Percentiles rank a stretch among this genome's conserved stretches.
Evolutionary conservation across 1,140 invertebrate genomes (phyloP).

Genomic region (Neoseiulus cucumeris): DNA sequence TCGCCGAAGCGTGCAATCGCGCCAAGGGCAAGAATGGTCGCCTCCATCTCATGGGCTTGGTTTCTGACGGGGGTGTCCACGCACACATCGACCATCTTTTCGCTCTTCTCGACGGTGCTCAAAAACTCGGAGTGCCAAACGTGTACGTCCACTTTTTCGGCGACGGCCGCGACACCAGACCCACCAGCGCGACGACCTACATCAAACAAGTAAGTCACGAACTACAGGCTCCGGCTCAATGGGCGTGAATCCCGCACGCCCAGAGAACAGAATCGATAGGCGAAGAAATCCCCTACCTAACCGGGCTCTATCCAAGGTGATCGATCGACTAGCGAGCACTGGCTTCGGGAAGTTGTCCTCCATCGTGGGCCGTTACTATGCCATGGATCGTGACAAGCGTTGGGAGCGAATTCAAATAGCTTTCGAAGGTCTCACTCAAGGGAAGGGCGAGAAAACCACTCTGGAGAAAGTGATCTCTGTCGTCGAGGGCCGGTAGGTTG

Average conservation of each 20-base stretch:
- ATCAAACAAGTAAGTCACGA: conserved; percentile 20
- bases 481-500: conserved; percentile 18
- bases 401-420: conserved; percentile 31
- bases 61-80: conserved; percentile 34
- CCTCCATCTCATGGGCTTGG: conserved; percentile 29
- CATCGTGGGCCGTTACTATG: conserved; percentile 34
- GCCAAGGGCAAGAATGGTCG: conserved; percentile 25
- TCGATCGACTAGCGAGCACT: conserved; percentile 16
- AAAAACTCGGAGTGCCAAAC: conserved; percentile 28
- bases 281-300: too few species aligned
- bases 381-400: conserved; percentile 34
- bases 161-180: conserved; percentile 32
- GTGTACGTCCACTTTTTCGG: conserved; percentile 31
- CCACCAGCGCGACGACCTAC: conserved; percentile 26
- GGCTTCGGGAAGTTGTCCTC: conserved; percentile 29
- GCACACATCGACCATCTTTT: conserved; percentile 33
- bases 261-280: conserved; percentile 12
- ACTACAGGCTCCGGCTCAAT: too few species aligned
- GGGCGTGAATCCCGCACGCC: too few species aligned
- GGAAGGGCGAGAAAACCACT: conserved; percentile 25
- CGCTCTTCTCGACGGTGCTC: conserved; percentile 27
- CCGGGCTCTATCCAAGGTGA: background rate
- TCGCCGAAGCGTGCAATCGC: conserved; percentile 25
- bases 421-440: conserved; percentile 31
- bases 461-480: conserved; percentile 23